Conservation (phyloP, 1,140 invertebrate genomes). For the Nylanderia fulva region DNA sequence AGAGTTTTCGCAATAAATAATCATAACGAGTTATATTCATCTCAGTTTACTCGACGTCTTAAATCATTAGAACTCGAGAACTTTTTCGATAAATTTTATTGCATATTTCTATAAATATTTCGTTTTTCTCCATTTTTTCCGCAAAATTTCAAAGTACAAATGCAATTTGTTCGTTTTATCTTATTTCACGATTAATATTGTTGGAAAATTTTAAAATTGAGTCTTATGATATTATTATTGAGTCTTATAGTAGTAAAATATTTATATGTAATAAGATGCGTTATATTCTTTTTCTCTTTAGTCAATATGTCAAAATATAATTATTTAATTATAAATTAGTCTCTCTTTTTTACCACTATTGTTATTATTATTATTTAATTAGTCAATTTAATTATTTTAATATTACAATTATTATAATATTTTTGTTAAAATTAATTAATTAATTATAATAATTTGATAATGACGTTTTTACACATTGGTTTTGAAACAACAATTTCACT, state of each 20-base stretch:
- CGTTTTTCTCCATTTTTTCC: too few species aligned
- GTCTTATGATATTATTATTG: background rate
- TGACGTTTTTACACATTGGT: background rate
- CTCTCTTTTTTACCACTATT: background rate
- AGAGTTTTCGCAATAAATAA: constrained; percentile 47
- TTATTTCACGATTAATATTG: background rate
- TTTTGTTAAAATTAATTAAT: too few species aligned
- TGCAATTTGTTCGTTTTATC: background rate
- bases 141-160: background rate
- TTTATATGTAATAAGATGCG: background rate
- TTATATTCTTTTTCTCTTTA: background rate
- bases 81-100: constrained; percentile 31
- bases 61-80: constrained; percentile 29
- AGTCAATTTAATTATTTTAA: constrained; percentile 20
- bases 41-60: constrained; percentile 25
- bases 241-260: background rate
- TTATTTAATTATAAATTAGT: background rate
- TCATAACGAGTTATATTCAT: constrained; percentile 28
- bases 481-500: background rate
- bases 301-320: background rate
- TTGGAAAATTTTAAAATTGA: background rate
- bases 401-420: too few species aligned
- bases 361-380: background rate
- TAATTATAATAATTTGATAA: background rate
- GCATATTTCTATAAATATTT: background rate